Base-by-base conservation (phyloP, 2,888 invertebrate species). In the Caenorhabditis zanzibari region DNA sequence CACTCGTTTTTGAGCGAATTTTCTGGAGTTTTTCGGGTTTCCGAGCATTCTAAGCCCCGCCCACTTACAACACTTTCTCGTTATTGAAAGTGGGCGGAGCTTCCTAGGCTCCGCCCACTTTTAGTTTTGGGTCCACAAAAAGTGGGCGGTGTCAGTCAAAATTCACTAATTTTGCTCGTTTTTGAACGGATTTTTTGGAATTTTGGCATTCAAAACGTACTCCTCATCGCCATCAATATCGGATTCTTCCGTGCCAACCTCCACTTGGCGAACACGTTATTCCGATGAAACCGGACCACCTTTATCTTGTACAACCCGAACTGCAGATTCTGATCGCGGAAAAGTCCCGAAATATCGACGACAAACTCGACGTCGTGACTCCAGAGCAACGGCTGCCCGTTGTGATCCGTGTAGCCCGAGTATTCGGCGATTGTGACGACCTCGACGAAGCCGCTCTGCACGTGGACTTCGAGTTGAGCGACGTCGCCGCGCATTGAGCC, bases 341-440 rank as follows among this genome's bases (percentile, higher is more conserved):
- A 82, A 19, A 82, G 54, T 58, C 73, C 69, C 16, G 76, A 76
- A 22, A 76, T 74, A 28, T 82, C 82, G 32, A 82, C 82, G 32
- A 82, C 73, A 44, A 82, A 82, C 35, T 82, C 82, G 44, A 82
- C 77, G 56, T 82, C 82, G 47, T 82, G 82, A 61, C 76, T 76
- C 82, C 82, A 82, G 1, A 82, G 66, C 26, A 82, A 68, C 52
- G 82, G 82, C 14, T 22, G 73, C 4, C 82, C 82, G 16, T 58
- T 52, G 61, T 82, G 82, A 68, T 82, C 82, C 44, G 82, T 82
- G 19, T 63, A 76, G 7, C 82, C 82, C 12, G 82, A 82, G 41
- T 82, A 82, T 22, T 82, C 82, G 44, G 72, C 73, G 10, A 82
- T 82, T 16, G 82, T 82, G 26, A 77, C 82, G n/a, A 82, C 82